These are phyloP conservation scores for Babyrousa celebensis DNA, from an alignment of 2,797 vertebrate genomes.

Conservation along the genomic window DNA sequence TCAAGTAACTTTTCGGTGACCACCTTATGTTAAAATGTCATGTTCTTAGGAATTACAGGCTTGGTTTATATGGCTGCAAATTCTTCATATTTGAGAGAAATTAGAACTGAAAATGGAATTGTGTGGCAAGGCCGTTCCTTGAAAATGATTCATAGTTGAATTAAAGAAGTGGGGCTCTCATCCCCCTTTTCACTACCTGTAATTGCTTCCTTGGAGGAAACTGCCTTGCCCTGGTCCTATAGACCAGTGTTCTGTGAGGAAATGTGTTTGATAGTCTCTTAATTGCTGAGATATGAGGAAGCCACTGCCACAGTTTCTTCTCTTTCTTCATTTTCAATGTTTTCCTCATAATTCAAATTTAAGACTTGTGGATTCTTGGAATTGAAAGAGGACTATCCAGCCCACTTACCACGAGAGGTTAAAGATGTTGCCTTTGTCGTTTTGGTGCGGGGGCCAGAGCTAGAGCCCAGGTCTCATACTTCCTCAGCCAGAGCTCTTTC, in stretches of 20 bases:
- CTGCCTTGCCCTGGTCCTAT: neutral
- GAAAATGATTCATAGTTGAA: constrained; percentile 48
- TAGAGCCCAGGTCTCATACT: neutral
- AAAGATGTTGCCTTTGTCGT: neutral
- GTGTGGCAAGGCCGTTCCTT: constrained; percentile 21
- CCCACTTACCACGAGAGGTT: neutral
- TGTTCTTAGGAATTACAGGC: constrained; percentile 1
- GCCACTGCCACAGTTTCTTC: neutral
- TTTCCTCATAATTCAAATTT: neutral
- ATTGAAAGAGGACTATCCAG: neutral
- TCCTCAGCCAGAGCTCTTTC: neutral
- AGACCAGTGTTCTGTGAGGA: neutral
- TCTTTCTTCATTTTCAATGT: constrained; percentile 36
- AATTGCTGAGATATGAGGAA: neutral
- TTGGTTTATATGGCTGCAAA: constrained; percentile 59
- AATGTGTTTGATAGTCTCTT: neutral
- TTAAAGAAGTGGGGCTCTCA: neutral
- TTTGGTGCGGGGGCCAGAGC: neutral
- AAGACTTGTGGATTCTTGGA: neutral
- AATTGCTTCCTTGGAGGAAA: constrained; percentile 41
- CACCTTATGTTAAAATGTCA: neutral
- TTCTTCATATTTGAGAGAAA: constrained; percentile 63
- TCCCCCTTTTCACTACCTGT: constrained; percentile 41
- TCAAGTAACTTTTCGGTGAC: constrained; percentile 45
- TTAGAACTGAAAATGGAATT: constrained; percentile 66